Conservation (phyloP, 2,113 vertebrate genomes). For the Colistium nudipinnis region DNA sequence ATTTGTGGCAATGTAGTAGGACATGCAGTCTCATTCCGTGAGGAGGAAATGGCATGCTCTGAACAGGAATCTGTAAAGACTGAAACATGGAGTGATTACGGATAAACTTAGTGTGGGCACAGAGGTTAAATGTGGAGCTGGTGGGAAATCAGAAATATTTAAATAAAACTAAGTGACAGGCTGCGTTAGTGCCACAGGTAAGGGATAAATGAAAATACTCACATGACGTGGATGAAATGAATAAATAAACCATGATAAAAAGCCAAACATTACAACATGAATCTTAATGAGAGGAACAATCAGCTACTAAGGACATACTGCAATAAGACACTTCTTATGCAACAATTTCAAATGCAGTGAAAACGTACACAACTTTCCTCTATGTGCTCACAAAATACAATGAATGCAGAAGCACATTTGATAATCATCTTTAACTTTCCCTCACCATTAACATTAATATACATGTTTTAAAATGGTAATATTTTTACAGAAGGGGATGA, state of each 20-base stretch:
- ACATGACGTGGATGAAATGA: constrained; percentile 15
- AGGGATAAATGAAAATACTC: constrained; percentile 23
- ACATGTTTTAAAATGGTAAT: constrained; percentile 6
- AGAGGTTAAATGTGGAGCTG: constrained; percentile 12
- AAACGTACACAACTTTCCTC: constrained; percentile 17
- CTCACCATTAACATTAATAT: background rate
- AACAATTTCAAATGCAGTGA: constrained; percentile 14
- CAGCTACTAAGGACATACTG: constrained; percentile 5
- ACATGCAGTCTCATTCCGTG: constrained; percentile 89
- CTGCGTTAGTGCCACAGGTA: constrained; percentile 1
- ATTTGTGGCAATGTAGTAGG: constrained; percentile 86
- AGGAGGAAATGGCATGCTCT: constrained; percentile 87
- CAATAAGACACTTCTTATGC: constrained; percentile 7
- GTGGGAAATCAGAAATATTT: constrained; percentile 31
- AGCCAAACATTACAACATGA: constrained; percentile 3
- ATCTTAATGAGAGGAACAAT: constrained; percentile 7
- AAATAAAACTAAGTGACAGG: constrained; percentile 8
- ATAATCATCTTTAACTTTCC: background rate
- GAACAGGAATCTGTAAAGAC: constrained; percentile 85
- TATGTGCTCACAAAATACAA: constrained; percentile 27
- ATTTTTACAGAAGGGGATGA: constrained; percentile 7
- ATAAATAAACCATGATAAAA: background rate
- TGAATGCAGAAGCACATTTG: background rate
- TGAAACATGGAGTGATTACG: constrained; percentile 44
- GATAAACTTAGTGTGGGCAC: constrained; percentile 4